A percentile compares a stretch with the other conserved stretches of the same genome.
These are phyloP conservation scores for Hydrocynus forskahlii DNA, from an alignment of 2,797 vertebrate genomes.

Conservation along the genomic window DNA sequence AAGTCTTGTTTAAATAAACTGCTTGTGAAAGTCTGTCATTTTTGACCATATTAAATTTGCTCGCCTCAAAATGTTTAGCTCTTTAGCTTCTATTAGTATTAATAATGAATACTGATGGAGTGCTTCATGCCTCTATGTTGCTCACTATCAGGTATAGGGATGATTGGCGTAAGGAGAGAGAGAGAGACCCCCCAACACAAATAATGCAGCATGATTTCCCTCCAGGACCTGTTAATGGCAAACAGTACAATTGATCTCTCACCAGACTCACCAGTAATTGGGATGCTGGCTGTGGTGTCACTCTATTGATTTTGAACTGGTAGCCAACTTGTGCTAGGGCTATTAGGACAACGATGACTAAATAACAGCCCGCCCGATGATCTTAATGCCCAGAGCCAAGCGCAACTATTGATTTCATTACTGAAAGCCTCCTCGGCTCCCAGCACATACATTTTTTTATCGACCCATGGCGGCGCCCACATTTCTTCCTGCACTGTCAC, in stretches of 20 bases:
- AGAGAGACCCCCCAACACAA: constrained; percentile 42
- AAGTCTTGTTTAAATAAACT: no score
- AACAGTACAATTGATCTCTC: constrained; percentile 73
- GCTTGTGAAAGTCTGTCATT: background rate
- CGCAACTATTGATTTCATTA: constrained; percentile 81
- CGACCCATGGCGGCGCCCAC: constrained; percentile 69
- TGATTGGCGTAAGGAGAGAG: constrained; percentile 37
- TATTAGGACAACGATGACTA: constrained; percentile 77
- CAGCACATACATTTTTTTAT: constrained; percentile 79
- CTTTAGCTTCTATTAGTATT: background rate
- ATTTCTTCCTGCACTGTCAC: constrained; percentile 74
- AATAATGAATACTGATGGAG: background rate
- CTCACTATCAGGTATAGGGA: constrained; percentile 21
- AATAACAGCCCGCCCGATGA: constrained; percentile 76
- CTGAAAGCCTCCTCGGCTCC: constrained; percentile 75
- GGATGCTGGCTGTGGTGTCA: constrained; percentile 72
- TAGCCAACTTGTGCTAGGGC: constrained; percentile 69
- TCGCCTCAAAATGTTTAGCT: background rate
- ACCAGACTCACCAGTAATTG: constrained; percentile 75
- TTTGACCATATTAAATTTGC: background rate
- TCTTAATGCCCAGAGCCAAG: constrained; percentile 77
- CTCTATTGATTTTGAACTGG: constrained; percentile 76
- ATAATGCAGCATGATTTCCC: constrained; percentile 73
- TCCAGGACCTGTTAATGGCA: constrained; percentile 71
- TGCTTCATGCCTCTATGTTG: constrained; percentile 13